These are phyloP conservation scores for Xiphydria camelus DNA, from an alignment of 2,888 invertebrate species.

Conservation along the genomic window DNA sequence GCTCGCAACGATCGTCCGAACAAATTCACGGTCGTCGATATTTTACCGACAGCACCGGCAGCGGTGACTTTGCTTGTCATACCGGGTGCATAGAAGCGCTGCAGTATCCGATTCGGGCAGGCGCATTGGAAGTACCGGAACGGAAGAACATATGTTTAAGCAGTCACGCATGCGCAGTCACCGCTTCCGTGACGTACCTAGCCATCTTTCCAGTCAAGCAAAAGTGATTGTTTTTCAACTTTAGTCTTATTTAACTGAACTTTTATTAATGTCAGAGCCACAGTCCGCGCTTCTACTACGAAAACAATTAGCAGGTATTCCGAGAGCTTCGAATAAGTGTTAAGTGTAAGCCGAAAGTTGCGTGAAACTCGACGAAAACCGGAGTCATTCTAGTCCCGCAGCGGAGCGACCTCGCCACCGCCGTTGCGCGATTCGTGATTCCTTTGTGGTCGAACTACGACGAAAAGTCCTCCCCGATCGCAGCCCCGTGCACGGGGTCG, in stretches of 20 bases:
- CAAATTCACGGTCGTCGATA: no score
- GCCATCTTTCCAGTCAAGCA: conserved; percentile 73
- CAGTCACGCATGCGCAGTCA: conserved; percentile 52
- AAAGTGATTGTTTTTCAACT: conserved; percentile 74
- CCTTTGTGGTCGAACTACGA: conserved; percentile 17
- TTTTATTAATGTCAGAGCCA: conserved; percentile 92
- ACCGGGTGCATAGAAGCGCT: no score
- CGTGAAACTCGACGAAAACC: conserved; percentile 25
- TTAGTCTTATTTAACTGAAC: conserved; percentile 75
- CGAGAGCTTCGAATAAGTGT: conserved; percentile 9
- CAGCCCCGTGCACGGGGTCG: no score
- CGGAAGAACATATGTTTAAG: conserved; percentile 56
- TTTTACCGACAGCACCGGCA: no score
- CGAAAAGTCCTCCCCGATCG: not conserved
- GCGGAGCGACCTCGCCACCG: conserved; percentile 59
- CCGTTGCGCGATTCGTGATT: conserved; percentile 58
- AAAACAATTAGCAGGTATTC: conserved; percentile 91
- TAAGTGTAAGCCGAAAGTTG: conserved; percentile 40
- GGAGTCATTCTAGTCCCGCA: conserved; percentile 35
- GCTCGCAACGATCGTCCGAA: no score
- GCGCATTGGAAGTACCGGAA: conserved; percentile 35
- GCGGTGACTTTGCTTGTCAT: no score
- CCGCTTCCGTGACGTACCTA: conserved; percentile 58
- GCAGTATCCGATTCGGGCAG: conserved; percentile 28
- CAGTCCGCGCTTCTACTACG: conserved; percentile 93